Percentiles rank a stretch among this genome's conserved stretches.
These are phyloP conservation scores for Tympanoctomys barrerae DNA, from an alignment of 2,797 vertebrate genomes.

Conservation along the genomic window DNA sequence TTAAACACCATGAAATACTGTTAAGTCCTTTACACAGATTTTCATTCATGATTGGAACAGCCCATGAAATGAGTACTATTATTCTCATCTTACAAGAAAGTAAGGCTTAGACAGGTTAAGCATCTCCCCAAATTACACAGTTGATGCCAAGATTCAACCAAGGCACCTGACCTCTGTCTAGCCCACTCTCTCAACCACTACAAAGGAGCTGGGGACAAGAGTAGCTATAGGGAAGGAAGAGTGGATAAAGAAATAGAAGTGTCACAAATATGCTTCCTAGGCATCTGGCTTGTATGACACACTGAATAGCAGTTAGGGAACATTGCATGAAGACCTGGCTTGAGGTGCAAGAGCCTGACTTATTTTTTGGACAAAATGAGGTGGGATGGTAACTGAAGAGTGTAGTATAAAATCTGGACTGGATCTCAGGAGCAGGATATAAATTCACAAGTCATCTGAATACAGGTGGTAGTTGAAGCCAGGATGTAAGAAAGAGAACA, in stretches of 20 bases:
- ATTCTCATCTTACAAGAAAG: neutral
- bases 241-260: neutral
- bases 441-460: neutral
- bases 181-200: neutral
- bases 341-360: neutral
- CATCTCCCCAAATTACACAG: neutral
- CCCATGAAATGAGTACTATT: neutral
- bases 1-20: conserved; percentile 9
- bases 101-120: neutral
- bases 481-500: neutral
- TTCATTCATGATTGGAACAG: conserved; percentile 17
- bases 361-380: conserved; percentile 9
- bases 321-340: neutral
- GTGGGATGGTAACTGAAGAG: neutral
- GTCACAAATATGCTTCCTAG: neutral
- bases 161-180: neutral
- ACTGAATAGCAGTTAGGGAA: conserved; percentile 4
- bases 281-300: neutral
- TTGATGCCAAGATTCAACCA: neutral
- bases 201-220: neutral
- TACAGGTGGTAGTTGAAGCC: neutral
- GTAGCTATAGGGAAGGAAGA: no score
- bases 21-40: neutral
- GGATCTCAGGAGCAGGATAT: conserved; percentile 46
- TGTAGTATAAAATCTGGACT: neutral